phyloP scores from a whole-genome alignment of 2,797 vertebrate species.

The Hemibagrus guttatus region DNA sequence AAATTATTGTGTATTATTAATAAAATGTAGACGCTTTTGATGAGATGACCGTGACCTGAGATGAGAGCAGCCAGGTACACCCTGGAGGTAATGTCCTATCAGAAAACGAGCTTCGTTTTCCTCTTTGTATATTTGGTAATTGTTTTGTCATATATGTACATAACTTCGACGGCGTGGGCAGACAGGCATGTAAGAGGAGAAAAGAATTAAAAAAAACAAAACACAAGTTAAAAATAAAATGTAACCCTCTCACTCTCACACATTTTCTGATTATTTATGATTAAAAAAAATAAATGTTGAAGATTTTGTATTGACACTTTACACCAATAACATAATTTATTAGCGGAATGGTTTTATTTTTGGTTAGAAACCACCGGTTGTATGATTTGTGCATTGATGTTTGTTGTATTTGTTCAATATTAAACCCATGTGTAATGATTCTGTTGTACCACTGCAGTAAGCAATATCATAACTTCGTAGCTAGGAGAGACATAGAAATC shows the following conservation, averaged over 20 bases:
- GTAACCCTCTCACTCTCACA: constrained; percentile 87
- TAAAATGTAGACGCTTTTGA: constrained; percentile 65
- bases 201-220: constrained; percentile 61
- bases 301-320: constrained; percentile 97
- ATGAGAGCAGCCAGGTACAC: constrained; percentile 61
- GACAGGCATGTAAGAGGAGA: constrained; percentile 87
- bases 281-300: constrained; percentile 73
- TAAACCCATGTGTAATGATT: constrained; percentile 88
- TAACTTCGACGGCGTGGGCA: constrained; percentile 92
- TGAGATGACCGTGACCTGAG: constrained; percentile 57
- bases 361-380: constrained; percentile 67
- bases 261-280: constrained; percentile 87
- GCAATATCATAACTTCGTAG: constrained; percentile 99
- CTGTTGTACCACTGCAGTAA: constrained; percentile 95
- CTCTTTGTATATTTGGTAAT: constrained; percentile 99
- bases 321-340: constrained; percentile 99
- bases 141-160: constrained; percentile 99
- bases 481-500: constrained; percentile 61
- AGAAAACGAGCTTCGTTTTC: constrained; percentile 81
- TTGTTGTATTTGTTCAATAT: constrained; percentile 93
- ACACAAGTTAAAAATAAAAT: constrained; percentile 41
- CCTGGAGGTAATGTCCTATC: constrained; percentile 61
- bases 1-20: constrained; percentile 82
- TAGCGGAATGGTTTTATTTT: constrained; percentile 78
- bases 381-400: constrained; percentile 95